Evolutionary conservation across 2,888 invertebrate species (phyloP).

Genomic region (Brenthis daphne): DNA sequence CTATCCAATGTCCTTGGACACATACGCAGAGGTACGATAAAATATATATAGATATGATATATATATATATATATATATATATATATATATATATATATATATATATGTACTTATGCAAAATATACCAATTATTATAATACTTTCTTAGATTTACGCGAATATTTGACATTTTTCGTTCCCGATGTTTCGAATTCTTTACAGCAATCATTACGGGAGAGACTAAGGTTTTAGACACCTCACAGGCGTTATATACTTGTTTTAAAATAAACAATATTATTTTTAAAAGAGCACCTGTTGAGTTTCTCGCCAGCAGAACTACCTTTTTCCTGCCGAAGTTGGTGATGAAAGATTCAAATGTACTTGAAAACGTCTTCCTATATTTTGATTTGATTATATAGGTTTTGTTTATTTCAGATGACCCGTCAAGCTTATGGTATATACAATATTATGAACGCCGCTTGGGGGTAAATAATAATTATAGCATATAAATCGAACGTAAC

Average conservation of each 20-base stretch:
- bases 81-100: neutral
- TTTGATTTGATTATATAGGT: neutral
- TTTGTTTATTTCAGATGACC: slow-evolving; percentile 56
- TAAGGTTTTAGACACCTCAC: no score
- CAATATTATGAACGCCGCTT: slow-evolving; percentile 63
- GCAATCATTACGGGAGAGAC: no score
- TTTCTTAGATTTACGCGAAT: no score
- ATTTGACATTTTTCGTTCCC: no score
- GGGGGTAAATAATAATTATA: slow-evolving; percentile 38
- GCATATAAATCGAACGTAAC: no score
- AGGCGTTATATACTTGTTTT: no score
- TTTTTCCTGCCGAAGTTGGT: neutral
- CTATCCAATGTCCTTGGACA: slow-evolving; percentile 58
- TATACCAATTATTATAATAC: neutral
- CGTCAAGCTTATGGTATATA: slow-evolving; percentile 60
- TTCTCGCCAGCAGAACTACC: no score
- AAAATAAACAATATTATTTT: no score
- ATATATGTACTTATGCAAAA: no score
- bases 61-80: neutral
- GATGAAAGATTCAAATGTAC: neutral
- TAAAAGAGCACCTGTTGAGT: no score
- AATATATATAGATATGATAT: neutral
- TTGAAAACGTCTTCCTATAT: neutral
- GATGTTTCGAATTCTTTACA: no score
- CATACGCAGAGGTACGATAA: slow-evolving; percentile 58